A percentile compares a stretch with the other conserved stretches of the same genome.
These are phyloP conservation scores for Hirudo medicinalis DNA, from an alignment of 1,140 invertebrate species.

Conservation along the genomic window DNA sequence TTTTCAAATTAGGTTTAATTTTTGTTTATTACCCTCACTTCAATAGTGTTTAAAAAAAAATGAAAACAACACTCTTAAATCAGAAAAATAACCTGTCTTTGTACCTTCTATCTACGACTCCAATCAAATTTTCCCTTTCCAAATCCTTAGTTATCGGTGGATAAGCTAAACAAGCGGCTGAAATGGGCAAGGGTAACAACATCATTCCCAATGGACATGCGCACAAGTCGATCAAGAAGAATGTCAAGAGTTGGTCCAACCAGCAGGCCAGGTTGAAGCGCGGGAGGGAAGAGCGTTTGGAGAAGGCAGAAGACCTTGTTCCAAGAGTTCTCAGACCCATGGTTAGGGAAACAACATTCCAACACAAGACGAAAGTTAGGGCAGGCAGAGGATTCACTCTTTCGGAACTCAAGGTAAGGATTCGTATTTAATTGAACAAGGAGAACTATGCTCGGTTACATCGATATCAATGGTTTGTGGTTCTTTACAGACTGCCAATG, in stretches of 20 bases:
- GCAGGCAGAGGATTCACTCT: conserved; percentile 89
- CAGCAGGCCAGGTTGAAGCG: conserved; percentile 87
- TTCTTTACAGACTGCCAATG: conserved; percentile 54
- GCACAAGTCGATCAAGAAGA: conserved; percentile 98
- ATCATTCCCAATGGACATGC: conserved; percentile 99
- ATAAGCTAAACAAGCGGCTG: no score
- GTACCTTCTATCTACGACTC: no score
- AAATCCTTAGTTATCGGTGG: no score
- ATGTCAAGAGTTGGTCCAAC: conserved; percentile 97
- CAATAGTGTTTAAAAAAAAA: no score
- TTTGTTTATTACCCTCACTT: no score
- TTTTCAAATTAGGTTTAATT: conserved; percentile 95
- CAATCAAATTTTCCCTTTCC: no score
- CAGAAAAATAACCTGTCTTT: no score
- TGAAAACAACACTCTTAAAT: no score
- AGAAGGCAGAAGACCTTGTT: conserved; percentile 78
- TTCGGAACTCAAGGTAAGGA: conserved; percentile 72
- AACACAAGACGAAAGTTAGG: conserved; percentile 64
- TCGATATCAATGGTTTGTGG: neutral
- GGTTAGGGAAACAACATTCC: conserved; percentile 81
- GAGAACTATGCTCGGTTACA: neutral
- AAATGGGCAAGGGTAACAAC: conserved; percentile 60
- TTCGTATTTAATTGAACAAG: no score
- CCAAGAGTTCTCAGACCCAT: conserved; percentile 77
- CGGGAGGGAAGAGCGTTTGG: conserved; percentile 67